Base-by-base conservation (phyloP, 64 coral and sea anemone species). In the Montipora cactus region DNA sequence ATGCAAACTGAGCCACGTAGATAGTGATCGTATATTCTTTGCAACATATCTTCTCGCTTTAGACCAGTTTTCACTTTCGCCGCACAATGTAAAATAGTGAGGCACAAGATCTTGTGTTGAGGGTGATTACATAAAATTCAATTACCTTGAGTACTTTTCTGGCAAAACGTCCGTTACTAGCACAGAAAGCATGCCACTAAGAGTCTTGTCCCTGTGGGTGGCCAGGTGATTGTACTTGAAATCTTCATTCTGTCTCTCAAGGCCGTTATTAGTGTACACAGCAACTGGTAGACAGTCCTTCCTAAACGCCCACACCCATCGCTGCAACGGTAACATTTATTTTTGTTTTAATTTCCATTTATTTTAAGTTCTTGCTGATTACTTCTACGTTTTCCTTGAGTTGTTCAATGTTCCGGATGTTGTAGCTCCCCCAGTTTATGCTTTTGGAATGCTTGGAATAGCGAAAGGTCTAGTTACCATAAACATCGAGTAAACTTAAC, bases 141-240 rank as follows among this genome's bases (percentile, higher is more conserved):
- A 45, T 76, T 76, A 84, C 58, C 81, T 84, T 5, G 81, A 67
- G 46, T 90, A 67, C 76, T 90, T 90, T 10, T 90, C 89, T 21
- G 89, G 89, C 11, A 90, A 49, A 77, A 90, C 72, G 23, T 80
- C 58, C 14, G 57, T 68, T 53, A 90, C 47, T 15, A 90, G 50
- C n/a, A 90, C 89, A 71, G 89, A 80, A 18, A 81, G 44, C 89
- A 90, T 90, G 11, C 89, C 89, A 90, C 89, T 90, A 14, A 91
- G 67, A 19, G 79, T 84, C 79, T 84, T 91, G 49, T 91, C 79
- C 37, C 90, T 75, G 70, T 83, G 80, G 44, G 8, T 74, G 3
- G 90, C 79, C 0, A 91, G 49, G 20, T 59, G 44, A 23, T 59
- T 44, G 50, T 83, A 83, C 16, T 91, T 91, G 14, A 91, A 84